Conservation (phyloP, 2,797 vertebrate species). For the Sphenopsis melanotis region DNA sequence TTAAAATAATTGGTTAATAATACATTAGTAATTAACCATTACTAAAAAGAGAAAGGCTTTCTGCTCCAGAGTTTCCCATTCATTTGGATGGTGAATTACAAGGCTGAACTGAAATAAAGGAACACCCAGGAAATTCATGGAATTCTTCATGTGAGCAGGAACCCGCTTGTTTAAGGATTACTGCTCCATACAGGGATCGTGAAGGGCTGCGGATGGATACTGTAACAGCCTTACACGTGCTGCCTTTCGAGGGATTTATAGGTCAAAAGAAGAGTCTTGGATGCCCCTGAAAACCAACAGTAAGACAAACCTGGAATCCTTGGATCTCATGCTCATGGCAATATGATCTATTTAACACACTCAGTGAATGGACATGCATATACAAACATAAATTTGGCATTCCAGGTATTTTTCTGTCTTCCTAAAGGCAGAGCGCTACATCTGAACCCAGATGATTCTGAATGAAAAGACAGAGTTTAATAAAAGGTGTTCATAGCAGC, state of each 20-base stretch:
- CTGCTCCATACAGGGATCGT: accelerated
- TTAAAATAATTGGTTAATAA: neutral
- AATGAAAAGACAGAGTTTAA: neutral
- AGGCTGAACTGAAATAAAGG: neutral
- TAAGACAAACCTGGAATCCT: neutral
- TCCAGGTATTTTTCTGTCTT: neutral
- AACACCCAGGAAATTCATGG: neutral
- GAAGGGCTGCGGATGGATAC: neutral
- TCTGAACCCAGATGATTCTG: neutral
- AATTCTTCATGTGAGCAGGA: neutral
- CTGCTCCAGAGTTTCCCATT: neutral
- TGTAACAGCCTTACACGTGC: neutral
- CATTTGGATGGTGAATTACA: neutral
- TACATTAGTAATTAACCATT: neutral
- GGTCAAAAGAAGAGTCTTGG: neutral
- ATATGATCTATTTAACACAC: neutral
- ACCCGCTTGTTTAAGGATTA: neutral
- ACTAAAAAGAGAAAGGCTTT: neutral
- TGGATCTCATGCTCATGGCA: neutral
- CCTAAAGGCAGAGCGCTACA: neutral
- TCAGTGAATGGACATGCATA: neutral
- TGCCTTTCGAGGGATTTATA: neutral
- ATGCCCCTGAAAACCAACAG: neutral
- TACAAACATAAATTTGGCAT: neutral
- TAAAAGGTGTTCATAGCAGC: neutral